phyloP scores from a whole-genome alignment of 2,113 vertebrate species.

The Sturnus vulgaris region DNA sequence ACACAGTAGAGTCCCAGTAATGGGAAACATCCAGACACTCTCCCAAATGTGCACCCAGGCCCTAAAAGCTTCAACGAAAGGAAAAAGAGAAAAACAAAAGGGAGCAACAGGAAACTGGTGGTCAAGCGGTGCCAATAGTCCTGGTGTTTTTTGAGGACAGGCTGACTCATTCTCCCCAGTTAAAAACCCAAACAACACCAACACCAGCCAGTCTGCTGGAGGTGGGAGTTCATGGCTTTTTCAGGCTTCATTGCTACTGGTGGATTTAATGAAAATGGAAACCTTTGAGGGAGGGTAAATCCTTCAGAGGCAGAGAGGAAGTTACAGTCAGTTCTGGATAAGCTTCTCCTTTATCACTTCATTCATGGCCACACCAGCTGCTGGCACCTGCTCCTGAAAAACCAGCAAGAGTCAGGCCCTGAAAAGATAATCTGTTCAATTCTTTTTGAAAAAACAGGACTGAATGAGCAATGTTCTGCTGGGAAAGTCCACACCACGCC shows the following conservation, averaged over 20 bases:
- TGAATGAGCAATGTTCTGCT: not conserved
- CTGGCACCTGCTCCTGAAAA: not conserved
- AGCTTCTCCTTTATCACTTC: not conserved
- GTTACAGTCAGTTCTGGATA: not conserved
- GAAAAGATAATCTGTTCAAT: not conserved
- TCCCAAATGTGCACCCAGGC: not conserved
- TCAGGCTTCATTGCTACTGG: not conserved
- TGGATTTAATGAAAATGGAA: not conserved
- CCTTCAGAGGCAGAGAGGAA: not conserved
- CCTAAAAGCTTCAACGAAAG: not conserved
- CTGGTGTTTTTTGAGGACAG: not conserved
- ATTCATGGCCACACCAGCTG: not conserved
- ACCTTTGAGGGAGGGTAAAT: not conserved
- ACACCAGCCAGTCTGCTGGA: not conserved
- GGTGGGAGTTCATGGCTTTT: not conserved
- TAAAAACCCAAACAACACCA: not conserved
- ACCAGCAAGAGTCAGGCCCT: not conserved
- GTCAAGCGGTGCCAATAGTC: fast-evolving
- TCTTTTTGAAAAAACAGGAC: not conserved
- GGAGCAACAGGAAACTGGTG: not conserved
- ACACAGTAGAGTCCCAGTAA: not conserved
- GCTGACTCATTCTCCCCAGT: not conserved
- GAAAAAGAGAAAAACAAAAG: not conserved
- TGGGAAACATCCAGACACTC: not conserved
- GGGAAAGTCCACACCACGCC: not conserved